Evolutionary conservation across 2,888 invertebrate species (phyloP), one percentile per base, ranked within the genome.

Genomic region (Stenichneumon culpator): DNA sequence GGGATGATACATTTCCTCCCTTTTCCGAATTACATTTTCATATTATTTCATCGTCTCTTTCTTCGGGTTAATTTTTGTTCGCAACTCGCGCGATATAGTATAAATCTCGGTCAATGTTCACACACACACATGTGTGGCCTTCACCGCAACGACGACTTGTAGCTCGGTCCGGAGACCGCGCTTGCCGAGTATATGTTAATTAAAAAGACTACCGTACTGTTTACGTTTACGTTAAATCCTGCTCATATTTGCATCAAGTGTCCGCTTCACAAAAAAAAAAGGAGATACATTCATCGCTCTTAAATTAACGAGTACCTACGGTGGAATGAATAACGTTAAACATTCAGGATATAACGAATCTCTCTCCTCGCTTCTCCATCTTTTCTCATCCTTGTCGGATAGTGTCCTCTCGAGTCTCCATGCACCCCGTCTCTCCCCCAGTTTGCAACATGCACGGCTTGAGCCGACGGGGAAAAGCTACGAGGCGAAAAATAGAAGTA

Each of bases 301-400:
- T 72, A 73, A 75, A 68, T 60, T 68, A 60, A 57, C 70, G 25
- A 69, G 39, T 73, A 36, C 25, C 32, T 74, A 19, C 79, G 60
- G 25, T 22, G 75, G 65, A 74, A 63, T 79, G 75, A 79, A 79
- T 79, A 83, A 69, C 44, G 75, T 83, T 79, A 75, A 80, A 80
- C 67, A 80, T 80, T 74, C 67, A 80, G 74, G 63, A 6, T 52
- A 16, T 47, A 32, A 39, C 52, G 28, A 79, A 36, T 65, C 63
- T 79, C 69, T 65, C 74, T 54, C 39, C 22, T 70, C 69, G 32
- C n/a, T 63, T 32, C 67, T 6, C 57, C 57, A 11, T 25, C 5
- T 44, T 39, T 44, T 77, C 39, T 77, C n/a, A 67, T 32, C n/a
- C 54, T 67, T 19, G 22, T 36, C n/a, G 74, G 22, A 6, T 19